Conservation (phyloP, 2,888 invertebrate genomes). For the Monoplex corrugatus region DNA sequence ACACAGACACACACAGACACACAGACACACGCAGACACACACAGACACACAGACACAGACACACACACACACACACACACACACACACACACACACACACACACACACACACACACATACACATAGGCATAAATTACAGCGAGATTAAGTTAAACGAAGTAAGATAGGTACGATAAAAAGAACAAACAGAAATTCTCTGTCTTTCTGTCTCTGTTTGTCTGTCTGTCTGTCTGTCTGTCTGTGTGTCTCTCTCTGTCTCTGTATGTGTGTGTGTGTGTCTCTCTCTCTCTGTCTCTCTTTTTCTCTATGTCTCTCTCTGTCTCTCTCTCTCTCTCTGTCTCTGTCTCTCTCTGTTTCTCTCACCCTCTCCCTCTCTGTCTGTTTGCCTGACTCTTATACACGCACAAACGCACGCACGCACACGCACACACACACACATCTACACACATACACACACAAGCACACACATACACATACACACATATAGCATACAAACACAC, state of each 20-base stretch:
- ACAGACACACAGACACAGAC: neutral
- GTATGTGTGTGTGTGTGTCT: too few relatives aligned
- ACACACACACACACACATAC: neutral
- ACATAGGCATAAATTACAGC: neutral
- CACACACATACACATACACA: neutral
- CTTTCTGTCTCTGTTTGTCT: conserved; percentile 6
- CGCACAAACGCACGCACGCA: too few relatives aligned
- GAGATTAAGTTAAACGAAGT: neutral
- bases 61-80: too few relatives aligned
- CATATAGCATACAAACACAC: neutral
- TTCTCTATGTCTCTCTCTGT: too few relatives aligned
- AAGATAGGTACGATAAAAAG: neutral
- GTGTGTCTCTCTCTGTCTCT: conserved; percentile 2
- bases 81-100: neutral
- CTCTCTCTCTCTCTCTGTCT: too few relatives aligned
- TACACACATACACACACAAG: neutral
- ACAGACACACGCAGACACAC: neutral
- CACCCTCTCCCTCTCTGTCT: too few relatives aligned
- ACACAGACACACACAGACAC: neutral
- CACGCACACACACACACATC: neutral
- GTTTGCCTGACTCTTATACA: too few relatives aligned
- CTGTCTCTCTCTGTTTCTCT: too few relatives aligned
- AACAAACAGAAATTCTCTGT: neutral
- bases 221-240: neutral
- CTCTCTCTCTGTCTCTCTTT: too few relatives aligned